Conservation (phyloP, 2,797 vertebrate genomes). For the Poeciliopsis gracilis region DNA sequence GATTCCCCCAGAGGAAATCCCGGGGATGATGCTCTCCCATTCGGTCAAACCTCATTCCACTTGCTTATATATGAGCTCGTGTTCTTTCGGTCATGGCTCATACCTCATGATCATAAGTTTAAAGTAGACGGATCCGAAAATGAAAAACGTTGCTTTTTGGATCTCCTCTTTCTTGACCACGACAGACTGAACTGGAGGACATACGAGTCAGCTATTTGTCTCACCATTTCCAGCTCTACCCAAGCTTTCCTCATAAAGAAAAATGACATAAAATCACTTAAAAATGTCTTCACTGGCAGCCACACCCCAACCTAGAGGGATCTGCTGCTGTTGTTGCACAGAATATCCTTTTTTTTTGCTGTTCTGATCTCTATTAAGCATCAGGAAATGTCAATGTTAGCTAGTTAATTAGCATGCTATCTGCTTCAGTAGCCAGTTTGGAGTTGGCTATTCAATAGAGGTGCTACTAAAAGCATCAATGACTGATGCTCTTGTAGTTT, state of each 20-base stretch:
- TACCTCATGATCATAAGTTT: not conserved
- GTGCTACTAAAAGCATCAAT: not conserved
- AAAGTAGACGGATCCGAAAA: not conserved
- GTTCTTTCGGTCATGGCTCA: not conserved
- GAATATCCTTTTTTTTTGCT: not conserved
- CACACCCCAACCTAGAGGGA: not conserved
- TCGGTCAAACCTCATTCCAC: not conserved
- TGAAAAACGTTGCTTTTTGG: not conserved
- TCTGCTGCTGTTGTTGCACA: not conserved
- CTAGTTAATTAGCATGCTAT: too few relatives aligned
- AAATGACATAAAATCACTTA: not conserved
- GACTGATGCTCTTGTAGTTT: not conserved
- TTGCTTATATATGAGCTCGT: not conserved
- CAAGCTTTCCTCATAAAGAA: not conserved
- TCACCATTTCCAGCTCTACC: not conserved
- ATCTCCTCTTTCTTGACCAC: not conserved
- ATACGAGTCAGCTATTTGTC: not conserved
- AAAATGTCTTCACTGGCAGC: not conserved
- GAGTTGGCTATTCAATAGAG: not conserved
- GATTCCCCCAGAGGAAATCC: too few relatives aligned
- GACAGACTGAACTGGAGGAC: not conserved
- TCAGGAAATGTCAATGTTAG: not conserved
- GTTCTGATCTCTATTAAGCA: not conserved
- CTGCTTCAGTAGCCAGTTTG: too few relatives aligned
- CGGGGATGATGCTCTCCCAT: not conserved